Conservation (phyloP, 2,113 vertebrate genomes). For the Amia ocellicauda region DNA sequence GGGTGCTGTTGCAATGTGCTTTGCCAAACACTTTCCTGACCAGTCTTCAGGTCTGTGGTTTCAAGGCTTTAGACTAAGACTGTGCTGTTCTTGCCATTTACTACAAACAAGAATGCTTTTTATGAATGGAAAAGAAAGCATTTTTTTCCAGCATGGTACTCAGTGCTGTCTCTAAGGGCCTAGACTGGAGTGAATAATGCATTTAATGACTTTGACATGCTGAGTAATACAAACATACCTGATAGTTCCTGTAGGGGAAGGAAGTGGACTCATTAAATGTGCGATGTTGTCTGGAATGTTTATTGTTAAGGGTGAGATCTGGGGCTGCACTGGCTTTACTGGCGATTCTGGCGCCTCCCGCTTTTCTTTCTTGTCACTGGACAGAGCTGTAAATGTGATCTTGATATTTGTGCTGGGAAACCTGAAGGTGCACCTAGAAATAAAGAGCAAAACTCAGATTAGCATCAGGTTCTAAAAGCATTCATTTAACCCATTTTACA, state of each 20-base stretch:
- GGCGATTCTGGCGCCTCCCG: conserved; percentile 88
- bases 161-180: neutral
- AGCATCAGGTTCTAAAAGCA: too few species aligned
- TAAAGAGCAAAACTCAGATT: neutral
- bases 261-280: conserved; percentile 95
- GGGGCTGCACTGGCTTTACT: conserved; percentile 87
- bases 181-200: neutral
- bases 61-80: too few species aligned
- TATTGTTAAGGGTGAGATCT: conserved; percentile 94
- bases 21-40: too few species aligned
- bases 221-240: conserved; percentile 65
- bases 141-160: too few species aligned
- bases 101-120: too few species aligned
- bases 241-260: conserved; percentile 94
- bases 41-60: too few species aligned
- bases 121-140: too few species aligned
- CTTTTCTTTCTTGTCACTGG: conserved; percentile 86
- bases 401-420: conserved; percentile 99
- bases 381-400: conserved; percentile 94
- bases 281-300: conserved; percentile 98
- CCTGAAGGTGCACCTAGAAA: conserved; percentile 91
- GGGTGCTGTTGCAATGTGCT: too few species aligned
- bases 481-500: too few species aligned
- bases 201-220: neutral
- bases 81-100: too few species aligned